Evolutionary conservation across 2,888 invertebrate genomes (phyloP), one percentile per base, ranked within the genome.

Genomic region (Idaea dimidiata): DNA sequence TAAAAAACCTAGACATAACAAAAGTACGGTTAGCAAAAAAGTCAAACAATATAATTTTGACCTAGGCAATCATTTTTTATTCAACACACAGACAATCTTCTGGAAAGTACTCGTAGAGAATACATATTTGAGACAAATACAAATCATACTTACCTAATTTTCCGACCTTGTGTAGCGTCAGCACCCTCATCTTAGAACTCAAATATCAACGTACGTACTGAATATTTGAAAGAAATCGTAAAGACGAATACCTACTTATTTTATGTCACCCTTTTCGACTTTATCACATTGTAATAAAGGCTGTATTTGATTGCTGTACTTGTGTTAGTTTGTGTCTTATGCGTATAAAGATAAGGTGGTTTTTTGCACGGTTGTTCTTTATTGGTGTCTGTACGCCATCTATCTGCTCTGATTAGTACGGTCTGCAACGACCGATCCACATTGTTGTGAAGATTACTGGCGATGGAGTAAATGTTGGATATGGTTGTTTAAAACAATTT

Each of bases 321-420:
- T 54, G 16, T 54, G 3, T 54, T 17, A 17, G 16, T 54, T 54
- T 54, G 16, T 16, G 16, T 8, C 54, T 54, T 54, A 54, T 54
- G 16, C 7, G 6, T 16, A 58, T 31, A 1, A 57, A 16, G 0
- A 60, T 62, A 66, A 18, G 59, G 66, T 60, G 58, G 61, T 31
- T 56, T 57, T 59, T 61, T 18, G 58, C 58, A 33, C 17, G 59
- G 14, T 59, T 57, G 60, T 31, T 54, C 62, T 56, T 43, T 54
- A 61, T 62, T 58, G 57, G 54, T 65, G 62, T 66, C 63, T 60
- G 65, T 61, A 59, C 60, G 33, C 64, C 60, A 70, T 68, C 65
- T 72, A 70, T 71, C 62, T 66, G 66, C 65, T 69, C 77, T 75
- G 78, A 79, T 78, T 77, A 78, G 73, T 71, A 66, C 64, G 62